Evolutionary conservation across 2,888 invertebrate species (phyloP).

Genomic region (Dorcus parallelipipedus): DNA sequence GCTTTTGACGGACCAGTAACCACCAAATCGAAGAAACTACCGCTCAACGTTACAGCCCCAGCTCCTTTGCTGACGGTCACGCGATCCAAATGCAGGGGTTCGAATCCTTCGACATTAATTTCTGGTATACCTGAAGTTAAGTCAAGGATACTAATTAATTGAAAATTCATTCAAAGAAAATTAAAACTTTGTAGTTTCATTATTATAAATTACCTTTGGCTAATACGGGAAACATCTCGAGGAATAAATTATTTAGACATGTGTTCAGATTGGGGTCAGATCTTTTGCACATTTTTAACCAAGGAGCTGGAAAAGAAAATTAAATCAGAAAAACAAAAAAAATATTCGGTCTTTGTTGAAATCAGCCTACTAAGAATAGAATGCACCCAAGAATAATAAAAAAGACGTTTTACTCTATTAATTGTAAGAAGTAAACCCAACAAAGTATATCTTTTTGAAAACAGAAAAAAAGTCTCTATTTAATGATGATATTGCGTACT

Average conservation of each 20-base stretch:
- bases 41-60: conserved; percentile 54
- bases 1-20: conserved; percentile 59
- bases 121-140: conserved; percentile 52
- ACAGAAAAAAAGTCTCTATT: no score
- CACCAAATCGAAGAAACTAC: conserved; percentile 55
- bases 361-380: no score
- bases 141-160: not conserved
- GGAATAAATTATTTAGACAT: conserved; percentile 54
- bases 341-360: no score
- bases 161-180: not conserved
- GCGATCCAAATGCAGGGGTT: conserved; percentile 54
- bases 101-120: conserved; percentile 56
- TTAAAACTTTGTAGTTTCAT: not conserved
- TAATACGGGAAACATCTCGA: conserved; percentile 55
- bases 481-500: no score
- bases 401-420: no score
- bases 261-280: conserved; percentile 53
- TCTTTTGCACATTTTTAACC: conserved; percentile 54
- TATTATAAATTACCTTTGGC: conserved; percentile 48
- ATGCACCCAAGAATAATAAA: no score
- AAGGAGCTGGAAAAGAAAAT: conserved; percentile 49
- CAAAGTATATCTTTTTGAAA: no score
- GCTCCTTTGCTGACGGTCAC: conserved; percentile 56
- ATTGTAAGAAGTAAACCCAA: no score
- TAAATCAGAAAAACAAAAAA: not conserved